Evolutionary conservation across 2,113 vertebrate species (phyloP).

Genomic region (Coptodon bakossiorum): DNA sequence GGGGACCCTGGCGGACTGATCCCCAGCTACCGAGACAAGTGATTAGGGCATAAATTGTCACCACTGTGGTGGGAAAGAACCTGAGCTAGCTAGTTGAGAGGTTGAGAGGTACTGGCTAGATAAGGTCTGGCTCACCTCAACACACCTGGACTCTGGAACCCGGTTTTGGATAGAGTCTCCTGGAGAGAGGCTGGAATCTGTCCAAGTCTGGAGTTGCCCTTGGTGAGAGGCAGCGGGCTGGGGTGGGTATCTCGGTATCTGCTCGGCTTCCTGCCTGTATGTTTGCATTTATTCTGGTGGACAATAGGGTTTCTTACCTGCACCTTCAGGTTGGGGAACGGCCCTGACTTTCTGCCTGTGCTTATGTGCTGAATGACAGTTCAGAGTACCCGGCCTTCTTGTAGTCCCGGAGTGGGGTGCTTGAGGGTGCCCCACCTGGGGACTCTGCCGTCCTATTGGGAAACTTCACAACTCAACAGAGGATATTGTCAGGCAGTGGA

Average conservation of each 20-base stretch:
- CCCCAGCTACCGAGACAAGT: rapidly evolving
- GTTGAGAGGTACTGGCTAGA: background rate
- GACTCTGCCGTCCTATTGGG: background rate
- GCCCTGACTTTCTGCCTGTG: background rate
- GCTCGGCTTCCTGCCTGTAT: background rate
- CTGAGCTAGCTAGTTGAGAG: background rate
- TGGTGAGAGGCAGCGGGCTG: rapidly evolving
- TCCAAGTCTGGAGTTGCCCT: background rate
- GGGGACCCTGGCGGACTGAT: background rate
- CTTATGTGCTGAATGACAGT: background rate
- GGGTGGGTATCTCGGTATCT: background rate
- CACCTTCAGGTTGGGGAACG: background rate
- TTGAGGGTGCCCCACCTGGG: background rate
- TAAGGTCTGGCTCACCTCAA: background rate
- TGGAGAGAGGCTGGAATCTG: background rate
- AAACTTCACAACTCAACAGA: background rate
- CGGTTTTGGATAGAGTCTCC: background rate
- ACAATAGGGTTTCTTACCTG: background rate
- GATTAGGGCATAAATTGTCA: background rate
- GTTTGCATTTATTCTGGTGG: background rate
- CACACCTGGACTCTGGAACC: background rate
- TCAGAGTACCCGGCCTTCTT: rapidly evolving
- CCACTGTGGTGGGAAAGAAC: background rate
- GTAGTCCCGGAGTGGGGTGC: background rate
- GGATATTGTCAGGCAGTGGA: background rate